phyloP scores from a whole-genome alignment of 2,113 vertebrate genomes.

The Antigone vipio region DNA sequence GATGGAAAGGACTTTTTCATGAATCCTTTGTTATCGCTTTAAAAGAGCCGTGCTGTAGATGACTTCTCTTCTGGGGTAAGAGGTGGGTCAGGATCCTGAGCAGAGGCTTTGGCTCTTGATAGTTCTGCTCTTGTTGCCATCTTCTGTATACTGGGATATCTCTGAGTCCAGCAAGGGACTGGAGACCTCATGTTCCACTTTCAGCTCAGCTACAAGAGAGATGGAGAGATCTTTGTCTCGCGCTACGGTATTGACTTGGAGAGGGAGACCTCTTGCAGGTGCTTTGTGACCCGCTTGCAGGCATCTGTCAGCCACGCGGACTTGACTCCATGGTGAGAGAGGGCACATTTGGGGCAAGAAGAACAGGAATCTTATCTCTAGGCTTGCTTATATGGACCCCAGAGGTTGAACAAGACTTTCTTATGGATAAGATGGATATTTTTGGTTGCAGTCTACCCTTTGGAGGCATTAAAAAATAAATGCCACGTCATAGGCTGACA shows the following conservation, averaged over 20 bases:
- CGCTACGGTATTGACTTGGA: background rate
- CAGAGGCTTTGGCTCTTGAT: background rate
- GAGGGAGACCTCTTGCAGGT: background rate
- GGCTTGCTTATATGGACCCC: background rate
- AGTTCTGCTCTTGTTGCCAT: background rate
- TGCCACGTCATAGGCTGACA: background rate
- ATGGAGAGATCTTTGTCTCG: background rate
- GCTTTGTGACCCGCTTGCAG: background rate
- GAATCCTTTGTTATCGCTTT: too few species aligned
- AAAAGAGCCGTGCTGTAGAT: background rate
- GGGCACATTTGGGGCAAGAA: background rate
- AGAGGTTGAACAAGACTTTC: background rate
- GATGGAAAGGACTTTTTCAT: background rate
- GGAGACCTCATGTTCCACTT: background rate
- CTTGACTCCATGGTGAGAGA: background rate
- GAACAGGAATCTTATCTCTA: background rate
- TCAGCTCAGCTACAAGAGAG: too few species aligned
- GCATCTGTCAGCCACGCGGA: background rate
- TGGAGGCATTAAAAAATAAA: background rate
- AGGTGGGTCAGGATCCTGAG: background rate
- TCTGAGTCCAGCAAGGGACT: background rate
- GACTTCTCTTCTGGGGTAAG: background rate
- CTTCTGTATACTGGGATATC: background rate
- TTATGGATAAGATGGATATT: background rate
- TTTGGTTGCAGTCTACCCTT: background rate